Evolutionary conservation across 2,113 vertebrate genomes (phyloP).

Genomic region (Gasterosteus nipponicus): DNA sequence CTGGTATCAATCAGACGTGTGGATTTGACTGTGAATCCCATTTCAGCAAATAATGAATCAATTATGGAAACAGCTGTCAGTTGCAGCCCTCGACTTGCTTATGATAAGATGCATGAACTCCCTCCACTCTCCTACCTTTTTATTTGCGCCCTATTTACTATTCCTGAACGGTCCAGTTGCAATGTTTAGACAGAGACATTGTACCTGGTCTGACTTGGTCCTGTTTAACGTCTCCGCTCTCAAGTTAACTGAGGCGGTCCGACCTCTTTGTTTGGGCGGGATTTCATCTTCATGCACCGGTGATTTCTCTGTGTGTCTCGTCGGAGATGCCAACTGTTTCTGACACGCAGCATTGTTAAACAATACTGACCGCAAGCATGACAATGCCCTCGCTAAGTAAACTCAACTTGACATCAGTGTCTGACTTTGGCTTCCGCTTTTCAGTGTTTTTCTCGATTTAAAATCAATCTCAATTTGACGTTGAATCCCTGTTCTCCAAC

Average conservation of each 20-base stretch:
- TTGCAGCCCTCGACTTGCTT: neutral
- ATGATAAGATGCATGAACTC: neutral
- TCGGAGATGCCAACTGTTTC: slow-evolving; percentile 19
- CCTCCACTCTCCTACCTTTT: neutral
- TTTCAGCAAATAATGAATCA: neutral
- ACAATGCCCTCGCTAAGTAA: slow-evolving; percentile 20
- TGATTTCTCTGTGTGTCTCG: slow-evolving; percentile 22
- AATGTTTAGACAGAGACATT: slow-evolving; percentile 20
- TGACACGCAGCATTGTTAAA: slow-evolving; percentile 44
- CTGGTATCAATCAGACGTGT: neutral
- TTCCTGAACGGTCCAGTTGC: slow-evolving; percentile 1
- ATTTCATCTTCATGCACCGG: slow-evolving; percentile 50
- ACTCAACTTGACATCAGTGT: slow-evolving; percentile 13
- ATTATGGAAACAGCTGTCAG: neutral
- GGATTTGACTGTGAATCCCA: neutral
- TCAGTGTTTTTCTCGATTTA: neutral
- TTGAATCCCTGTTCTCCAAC: neutral
- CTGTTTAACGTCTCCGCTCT: slow-evolving; percentile 51
- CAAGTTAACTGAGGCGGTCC: slow-evolving; percentile 36
- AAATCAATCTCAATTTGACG: neutral
- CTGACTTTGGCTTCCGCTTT: neutral
- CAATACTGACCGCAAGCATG: slow-evolving; percentile 39
- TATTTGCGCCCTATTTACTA: neutral
- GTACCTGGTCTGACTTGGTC: slow-evolving; percentile 32
- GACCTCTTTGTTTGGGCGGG: slow-evolving; percentile 41